Conservation (phyloP, 2,113 vertebrate genomes). For the Scartelaos histophorus region DNA sequence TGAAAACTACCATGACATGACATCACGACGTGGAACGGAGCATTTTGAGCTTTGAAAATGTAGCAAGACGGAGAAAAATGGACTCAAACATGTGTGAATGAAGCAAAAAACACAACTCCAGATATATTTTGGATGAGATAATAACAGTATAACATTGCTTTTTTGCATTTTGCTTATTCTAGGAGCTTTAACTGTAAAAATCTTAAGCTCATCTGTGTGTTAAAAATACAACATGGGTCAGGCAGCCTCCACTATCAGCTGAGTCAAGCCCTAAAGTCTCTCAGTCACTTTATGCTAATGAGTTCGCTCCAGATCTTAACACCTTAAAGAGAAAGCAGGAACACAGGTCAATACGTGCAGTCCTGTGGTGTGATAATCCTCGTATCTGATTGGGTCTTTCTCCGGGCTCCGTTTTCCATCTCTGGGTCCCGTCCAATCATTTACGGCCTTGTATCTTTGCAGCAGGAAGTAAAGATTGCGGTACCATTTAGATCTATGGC, state of each 20-base stretch:
- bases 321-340: conserved; percentile 20
- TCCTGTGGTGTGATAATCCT: conserved; percentile 37
- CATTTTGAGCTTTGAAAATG: no score
- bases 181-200: no score
- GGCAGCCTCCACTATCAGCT: conserved; percentile 31
- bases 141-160: no score
- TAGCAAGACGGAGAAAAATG: no score
- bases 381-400: conserved; percentile 57
- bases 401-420: conserved; percentile 57
- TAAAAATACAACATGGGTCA: conserved; percentile 36
- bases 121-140: no score
- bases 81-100: no score
- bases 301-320: conserved; percentile 14
- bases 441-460: conserved; percentile 69
- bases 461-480: conserved; percentile 76
- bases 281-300: conserved; percentile 33
- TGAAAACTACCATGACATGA: no score
- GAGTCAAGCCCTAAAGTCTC: conserved; percentile 7
- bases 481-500: conserved; percentile 80
- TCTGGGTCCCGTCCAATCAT: conserved; percentile 68
- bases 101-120: no score
- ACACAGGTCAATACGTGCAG: conserved; percentile 46
- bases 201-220: background rate
- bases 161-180: no score
- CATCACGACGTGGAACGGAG: no score